Evolutionary conservation across 2,113 vertebrate genomes (phyloP).

Genomic region (Notothenia coriiceps): DNA sequence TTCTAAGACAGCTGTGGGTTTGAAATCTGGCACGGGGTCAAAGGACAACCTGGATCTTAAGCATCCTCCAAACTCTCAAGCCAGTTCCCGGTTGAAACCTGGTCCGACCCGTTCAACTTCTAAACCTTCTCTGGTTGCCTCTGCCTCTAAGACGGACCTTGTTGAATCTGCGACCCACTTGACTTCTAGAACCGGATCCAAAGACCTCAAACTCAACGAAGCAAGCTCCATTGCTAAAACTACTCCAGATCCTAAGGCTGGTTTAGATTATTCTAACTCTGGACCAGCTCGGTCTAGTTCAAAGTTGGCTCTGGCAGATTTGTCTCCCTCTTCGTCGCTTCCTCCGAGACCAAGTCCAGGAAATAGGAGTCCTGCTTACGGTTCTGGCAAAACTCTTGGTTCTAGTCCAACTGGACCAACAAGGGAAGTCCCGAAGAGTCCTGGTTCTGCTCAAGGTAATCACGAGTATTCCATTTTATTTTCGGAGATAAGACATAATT

Average conservation of each 20-base stretch:
- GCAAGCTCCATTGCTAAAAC: neutral
- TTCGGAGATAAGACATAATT: neutral
- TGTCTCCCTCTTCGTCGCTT: neutral
- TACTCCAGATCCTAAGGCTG: neutral
- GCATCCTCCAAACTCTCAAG: neutral
- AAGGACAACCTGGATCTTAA: conserved; percentile 1
- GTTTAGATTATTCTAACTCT: conserved; percentile 2
- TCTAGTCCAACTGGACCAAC: neutral
- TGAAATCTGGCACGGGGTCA: neutral
- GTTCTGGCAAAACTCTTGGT: conserved; percentile 16
- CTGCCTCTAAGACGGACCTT: conserved; percentile 9
- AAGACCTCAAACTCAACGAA: conserved; percentile 9
- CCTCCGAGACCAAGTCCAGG: conserved; percentile 22
- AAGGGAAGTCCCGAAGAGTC: conserved; percentile 19
- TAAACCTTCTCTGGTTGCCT: neutral
- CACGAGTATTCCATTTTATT: neutral
- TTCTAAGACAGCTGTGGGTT: neutral
- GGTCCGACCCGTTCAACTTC: neutral
- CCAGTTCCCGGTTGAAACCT: conserved; percentile 7
- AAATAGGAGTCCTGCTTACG: conserved; percentile 23
- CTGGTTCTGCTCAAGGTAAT: conserved; percentile 58
- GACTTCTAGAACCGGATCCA: conserved; percentile 11
- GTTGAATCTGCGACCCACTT: neutral
- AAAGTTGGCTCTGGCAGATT: conserved; percentile 24
- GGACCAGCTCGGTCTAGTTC: conserved; percentile 8